Base-by-base conservation (phyloP, 2,113 vertebrate species). In the Mobula hypostoma region DNA sequence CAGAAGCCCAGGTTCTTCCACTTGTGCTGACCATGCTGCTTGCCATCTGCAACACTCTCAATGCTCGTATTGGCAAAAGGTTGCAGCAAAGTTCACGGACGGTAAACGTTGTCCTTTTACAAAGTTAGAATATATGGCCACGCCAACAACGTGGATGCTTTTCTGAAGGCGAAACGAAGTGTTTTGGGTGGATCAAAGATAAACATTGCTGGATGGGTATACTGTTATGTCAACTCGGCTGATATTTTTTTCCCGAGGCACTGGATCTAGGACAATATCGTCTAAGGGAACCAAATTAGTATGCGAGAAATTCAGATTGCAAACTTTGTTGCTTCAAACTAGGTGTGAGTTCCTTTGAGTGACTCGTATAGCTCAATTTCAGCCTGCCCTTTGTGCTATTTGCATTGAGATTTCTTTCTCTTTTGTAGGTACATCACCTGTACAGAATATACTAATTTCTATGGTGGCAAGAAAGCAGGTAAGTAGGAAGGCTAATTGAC, bases 401-500 rank as follows among this genome's bases (percentile, higher is more conserved):
- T 77, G 11, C 7, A 68, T 27, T 94, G 77, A 58, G 19, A 24
- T 24, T 29, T 94, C 24, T 77, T 7, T 32, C 94, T 1, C 95
- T 24, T 58, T 94, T 32, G 61, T 95, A 99, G 98, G 99, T 99
- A 99, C 96, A 99, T 99, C 94, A 99, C 99, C 0, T 98, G 98
- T 96, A 96, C 98, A 48, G 98, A 99, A 94, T 99, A 99, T 94
- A 99, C 98, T 0, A 95, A 99, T 95, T 99, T 98, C 94, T 99
- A 99, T 94, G 98, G 98, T 91, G 98, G 98, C 78, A 99, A 99
- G 95, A 97, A 97, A 96, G 94, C 97, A 95, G 98, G 99, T 98
- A 96, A n/a, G 78, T 56, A 1, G 40, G 68, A 76, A 11, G 56
- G 11, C 0, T 94, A 19, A 56, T 94, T 40, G n/a, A 7, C 17